Percentiles rank a stretch among this genome's conserved stretches.
Evolutionary conservation across 2,888 invertebrate species (phyloP).

Genomic region (Eurytoma adleriae): DNA sequence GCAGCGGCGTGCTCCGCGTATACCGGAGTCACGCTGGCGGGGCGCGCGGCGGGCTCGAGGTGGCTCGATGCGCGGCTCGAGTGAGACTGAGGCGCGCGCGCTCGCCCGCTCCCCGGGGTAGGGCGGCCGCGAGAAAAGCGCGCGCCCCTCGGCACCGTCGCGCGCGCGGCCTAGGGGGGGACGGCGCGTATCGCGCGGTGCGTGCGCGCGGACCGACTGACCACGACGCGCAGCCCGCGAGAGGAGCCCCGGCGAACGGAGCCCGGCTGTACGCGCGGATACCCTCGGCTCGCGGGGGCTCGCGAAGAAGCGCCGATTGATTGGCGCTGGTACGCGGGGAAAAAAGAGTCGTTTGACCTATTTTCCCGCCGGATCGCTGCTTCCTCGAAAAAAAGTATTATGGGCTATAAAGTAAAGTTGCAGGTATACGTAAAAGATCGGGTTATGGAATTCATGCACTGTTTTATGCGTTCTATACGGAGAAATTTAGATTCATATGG

Average conservation of each 20-base stretch:
- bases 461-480: too few species aligned
- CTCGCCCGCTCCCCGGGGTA: constrained; percentile 45
- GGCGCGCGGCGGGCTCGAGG: constrained; percentile 59
- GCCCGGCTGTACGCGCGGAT: too few species aligned
- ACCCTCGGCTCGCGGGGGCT: not conserved
- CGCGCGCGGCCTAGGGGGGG: not conserved
- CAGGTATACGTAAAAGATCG: too few species aligned
- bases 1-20: not conserved
- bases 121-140: constrained; percentile 30
- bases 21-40: not conserved
- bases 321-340: not conserved
- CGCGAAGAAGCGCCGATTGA: too few species aligned
- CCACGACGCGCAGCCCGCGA: too few species aligned
- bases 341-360: too few species aligned
- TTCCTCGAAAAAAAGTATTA: too few species aligned
- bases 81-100: constrained; percentile 66
- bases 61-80: constrained; percentile 73
- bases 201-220: not conserved
- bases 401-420: too few species aligned
- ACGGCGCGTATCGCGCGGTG: not conserved
- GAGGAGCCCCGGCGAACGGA: too few species aligned
- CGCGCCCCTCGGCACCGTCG: not conserved
- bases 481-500: too few species aligned
- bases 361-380: too few species aligned
- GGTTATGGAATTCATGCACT: too few species aligned